These are phyloP conservation scores for Ericerus pela DNA, from an alignment of 1,140 invertebrate species.

Conservation along the genomic window DNA sequence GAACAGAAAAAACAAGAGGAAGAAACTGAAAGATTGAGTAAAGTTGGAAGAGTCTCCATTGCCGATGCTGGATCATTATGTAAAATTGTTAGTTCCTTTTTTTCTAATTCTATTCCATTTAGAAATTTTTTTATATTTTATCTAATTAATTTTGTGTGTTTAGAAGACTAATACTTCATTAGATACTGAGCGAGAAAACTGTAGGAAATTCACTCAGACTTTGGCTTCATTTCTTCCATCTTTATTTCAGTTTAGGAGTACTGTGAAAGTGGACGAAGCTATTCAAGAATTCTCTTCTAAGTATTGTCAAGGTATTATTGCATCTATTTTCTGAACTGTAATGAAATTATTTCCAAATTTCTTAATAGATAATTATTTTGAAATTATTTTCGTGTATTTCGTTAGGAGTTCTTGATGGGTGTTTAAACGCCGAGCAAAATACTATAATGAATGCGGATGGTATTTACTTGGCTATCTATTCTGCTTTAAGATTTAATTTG, in stretches of 20 bases:
- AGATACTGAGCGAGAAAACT: conserved; percentile 61
- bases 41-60: conserved; percentile 32
- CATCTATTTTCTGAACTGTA: not conserved
- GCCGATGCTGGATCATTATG: too few species aligned
- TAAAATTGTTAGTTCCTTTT: not conserved
- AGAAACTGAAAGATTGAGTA: conserved; percentile 37
- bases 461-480: conserved; percentile 78
- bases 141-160: not conserved
- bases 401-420: conserved; percentile 8
- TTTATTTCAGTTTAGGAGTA: conserved; percentile 50
- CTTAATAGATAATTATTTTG: not conserved
- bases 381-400: not conserved
- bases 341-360: not conserved
- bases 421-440: conserved; percentile 32
- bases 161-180: conserved; percentile 28
- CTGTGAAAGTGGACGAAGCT: conserved; percentile 69
- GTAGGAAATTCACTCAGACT: conserved; percentile 55
- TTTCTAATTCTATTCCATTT: not conserved
- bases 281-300: conserved; percentile 80
- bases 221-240: conserved; percentile 54
- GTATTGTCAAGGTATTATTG: conserved; percentile 34
- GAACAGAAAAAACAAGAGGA: conserved; percentile 21
- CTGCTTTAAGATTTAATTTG: conserved; percentile 64
- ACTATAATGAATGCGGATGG: conserved; percentile 90
- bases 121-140: not conserved